Evolutionary conservation across 2,888 invertebrate species (phyloP).

Genomic region (Fragum whitleyi): DNA sequence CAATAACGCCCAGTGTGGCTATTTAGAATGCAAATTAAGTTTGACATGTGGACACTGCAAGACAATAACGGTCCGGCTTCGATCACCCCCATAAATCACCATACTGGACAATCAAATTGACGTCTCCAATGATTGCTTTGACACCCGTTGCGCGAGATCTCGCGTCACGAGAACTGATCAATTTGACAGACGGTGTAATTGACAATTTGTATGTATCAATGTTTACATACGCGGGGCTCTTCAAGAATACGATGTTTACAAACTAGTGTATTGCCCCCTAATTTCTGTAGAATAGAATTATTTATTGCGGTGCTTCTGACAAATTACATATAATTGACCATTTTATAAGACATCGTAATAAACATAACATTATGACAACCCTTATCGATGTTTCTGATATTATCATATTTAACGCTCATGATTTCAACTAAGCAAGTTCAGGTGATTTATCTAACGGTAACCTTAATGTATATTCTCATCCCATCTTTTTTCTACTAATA

Average conservation of each 20-base stretch:
- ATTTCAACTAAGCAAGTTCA: no score
- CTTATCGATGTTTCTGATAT: no score
- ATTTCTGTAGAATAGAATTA: not conserved
- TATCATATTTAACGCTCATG: no score
- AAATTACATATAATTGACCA: not conserved
- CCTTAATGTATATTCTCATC: no score
- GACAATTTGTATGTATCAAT: conserved; percentile 30
- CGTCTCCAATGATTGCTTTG: conserved; percentile 44
- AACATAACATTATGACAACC: not conserved
- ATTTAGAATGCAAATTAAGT: conserved; percentile 22
- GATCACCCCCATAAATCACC: conserved; percentile 48
- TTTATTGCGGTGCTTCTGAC: not conserved
- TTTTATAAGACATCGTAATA: not conserved
- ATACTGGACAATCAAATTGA: conserved; percentile 39
- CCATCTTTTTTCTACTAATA: no score
- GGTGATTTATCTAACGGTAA: no score
- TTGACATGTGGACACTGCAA: conserved; percentile 20
- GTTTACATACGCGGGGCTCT: conserved; percentile 7
- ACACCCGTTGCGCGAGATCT: conserved; percentile 38
- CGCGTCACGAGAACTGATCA: conserved; percentile 18
- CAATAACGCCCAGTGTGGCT: conserved; percentile 18
- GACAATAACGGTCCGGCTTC: conserved; percentile 18
- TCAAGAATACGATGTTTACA: conserved; percentile 9
- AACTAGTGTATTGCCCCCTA: not conserved
- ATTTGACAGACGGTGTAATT: conserved; percentile 23